A percentile compares a stretch with the other conserved stretches of the same genome.
These are phyloP conservation scores for Leptarthrus brevirostris DNA, from an alignment of 2,888 invertebrate species.

Conservation along the genomic window DNA sequence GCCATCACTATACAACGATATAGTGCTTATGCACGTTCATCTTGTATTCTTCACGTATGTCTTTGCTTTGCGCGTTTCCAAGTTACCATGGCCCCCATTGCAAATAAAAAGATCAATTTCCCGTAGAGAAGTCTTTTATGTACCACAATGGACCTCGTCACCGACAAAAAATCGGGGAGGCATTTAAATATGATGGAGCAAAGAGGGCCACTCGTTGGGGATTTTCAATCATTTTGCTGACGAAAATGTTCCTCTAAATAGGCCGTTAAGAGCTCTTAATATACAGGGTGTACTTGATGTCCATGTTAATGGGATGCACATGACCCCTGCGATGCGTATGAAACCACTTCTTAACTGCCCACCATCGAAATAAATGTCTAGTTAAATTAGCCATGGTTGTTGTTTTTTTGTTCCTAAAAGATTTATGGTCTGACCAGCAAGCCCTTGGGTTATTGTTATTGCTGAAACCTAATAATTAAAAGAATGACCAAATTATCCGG, in stretches of 20 bases:
- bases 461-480: slow-evolving; percentile 17
- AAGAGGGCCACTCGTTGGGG: too few species aligned
- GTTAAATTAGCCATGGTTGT: slow-evolving; percentile 38
- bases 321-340: neutral
- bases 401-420: slow-evolving; percentile 22
- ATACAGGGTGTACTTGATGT: slow-evolving; percentile 18
- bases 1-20: neutral
- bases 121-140: slow-evolving; percentile 15
- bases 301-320: slow-evolving; percentile 29
- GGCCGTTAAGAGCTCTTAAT: slow-evolving; percentile 27
- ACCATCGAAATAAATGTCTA: slow-evolving; percentile 39
- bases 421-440: slow-evolving; percentile 19
- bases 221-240: slow-evolving; percentile 30
- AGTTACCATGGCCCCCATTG: neutral
- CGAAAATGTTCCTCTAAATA: slow-evolving; percentile 37
- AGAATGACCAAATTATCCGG: neutral
- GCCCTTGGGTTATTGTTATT: slow-evolving; percentile 28
- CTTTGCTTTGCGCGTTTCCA: too few species aligned
- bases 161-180: neutral
- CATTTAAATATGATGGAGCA: neutral
- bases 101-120: slow-evolving; percentile 37
- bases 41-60: too few species aligned
- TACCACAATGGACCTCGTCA: neutral
- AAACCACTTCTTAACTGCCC: neutral
- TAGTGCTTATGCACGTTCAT: too few species aligned